Conservation (phyloP, 2,888 invertebrate genomes). For the Marronus borbonicus region DNA sequence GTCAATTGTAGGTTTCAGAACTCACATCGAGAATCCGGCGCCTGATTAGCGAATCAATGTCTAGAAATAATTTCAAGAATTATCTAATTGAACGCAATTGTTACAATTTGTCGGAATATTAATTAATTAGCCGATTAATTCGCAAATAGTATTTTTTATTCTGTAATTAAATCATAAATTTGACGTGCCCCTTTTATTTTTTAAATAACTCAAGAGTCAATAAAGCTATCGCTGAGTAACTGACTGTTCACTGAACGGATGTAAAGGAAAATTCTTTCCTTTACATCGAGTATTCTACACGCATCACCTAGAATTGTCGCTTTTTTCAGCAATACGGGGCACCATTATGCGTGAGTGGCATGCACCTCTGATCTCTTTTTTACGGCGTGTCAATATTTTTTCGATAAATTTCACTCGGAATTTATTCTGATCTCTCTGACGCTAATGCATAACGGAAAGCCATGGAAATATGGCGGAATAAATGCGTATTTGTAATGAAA, state of each 20-base stretch:
- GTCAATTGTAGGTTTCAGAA: too few species aligned
- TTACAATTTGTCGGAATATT: too few species aligned
- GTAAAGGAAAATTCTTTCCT: slow-evolving; percentile 34
- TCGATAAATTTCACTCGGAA: slow-evolving; percentile 36
- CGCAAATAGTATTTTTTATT: too few species aligned
- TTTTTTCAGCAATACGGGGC: slow-evolving; percentile 22
- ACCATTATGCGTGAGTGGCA: slow-evolving; percentile 34
- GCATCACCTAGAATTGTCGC: slow-evolving; percentile 28
- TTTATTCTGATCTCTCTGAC: background rate
- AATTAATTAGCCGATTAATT: too few species aligned
- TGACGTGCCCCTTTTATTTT: too few species aligned
- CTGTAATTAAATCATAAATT: too few species aligned
- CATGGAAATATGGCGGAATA: background rate
- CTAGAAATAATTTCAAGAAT: too few species aligned
- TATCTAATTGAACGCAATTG: too few species aligned
- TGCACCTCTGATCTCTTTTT: slow-evolving; percentile 40
- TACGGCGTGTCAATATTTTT: slow-evolving; percentile 37
- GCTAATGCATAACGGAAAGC: background rate
- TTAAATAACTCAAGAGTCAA: too few species aligned
- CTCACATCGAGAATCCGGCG: too few species aligned
- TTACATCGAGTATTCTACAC: slow-evolving; percentile 12
- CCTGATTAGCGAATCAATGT: too few species aligned
- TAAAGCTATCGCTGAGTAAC: background rate
- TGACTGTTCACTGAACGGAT: background rate
- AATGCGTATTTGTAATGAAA: too few species aligned